A percentile compares a stretch with the other conserved stretches of the same genome.
Evolutionary conservation across 1,140 invertebrate genomes (phyloP).

Genomic region (Panulirus ornatus): DNA sequence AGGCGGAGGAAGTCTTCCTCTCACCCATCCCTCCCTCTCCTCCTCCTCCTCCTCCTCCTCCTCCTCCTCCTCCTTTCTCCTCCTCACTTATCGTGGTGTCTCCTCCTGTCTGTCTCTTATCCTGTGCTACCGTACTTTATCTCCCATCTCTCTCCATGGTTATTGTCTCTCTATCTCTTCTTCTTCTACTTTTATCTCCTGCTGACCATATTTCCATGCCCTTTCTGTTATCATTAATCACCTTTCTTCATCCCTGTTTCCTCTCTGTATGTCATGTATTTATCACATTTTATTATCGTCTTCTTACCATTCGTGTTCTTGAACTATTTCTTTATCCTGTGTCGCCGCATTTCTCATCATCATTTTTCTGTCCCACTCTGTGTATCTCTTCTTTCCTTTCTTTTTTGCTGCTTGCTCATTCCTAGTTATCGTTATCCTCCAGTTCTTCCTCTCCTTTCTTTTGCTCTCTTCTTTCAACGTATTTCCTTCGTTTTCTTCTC

Average conservation of each 20-base stretch:
- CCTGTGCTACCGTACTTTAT: too few species aligned
- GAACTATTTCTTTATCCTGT: too few species aligned
- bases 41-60: background rate
- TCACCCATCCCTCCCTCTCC: background rate
- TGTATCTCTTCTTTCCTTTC: too few species aligned
- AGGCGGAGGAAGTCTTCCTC: background rate
- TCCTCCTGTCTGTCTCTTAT: constrained; percentile 15
- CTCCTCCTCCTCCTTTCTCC: background rate
- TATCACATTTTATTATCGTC: background rate
- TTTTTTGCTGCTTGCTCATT: too few species aligned
- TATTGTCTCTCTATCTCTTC: constrained; percentile 31
- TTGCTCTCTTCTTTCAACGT: background rate
- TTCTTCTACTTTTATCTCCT: constrained; percentile 1
- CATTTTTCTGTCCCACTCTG: too few species aligned
- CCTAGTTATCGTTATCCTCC: background rate
- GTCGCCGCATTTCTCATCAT: too few species aligned
- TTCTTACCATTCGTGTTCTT: too few species aligned
- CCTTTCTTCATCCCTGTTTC: background rate
- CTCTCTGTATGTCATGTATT: too few species aligned
- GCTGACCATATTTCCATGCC: background rate
- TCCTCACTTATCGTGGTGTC: background rate
- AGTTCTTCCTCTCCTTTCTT: background rate
- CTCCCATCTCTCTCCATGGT: too few species aligned
- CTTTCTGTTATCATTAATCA: background rate
- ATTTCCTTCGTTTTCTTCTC: background rate